A percentile compares a stretch with the other conserved stretches of the same genome.
Conservation (phyloP, 2,797 vertebrate genomes). For the Pantherophis alleghaniensis region DNA sequence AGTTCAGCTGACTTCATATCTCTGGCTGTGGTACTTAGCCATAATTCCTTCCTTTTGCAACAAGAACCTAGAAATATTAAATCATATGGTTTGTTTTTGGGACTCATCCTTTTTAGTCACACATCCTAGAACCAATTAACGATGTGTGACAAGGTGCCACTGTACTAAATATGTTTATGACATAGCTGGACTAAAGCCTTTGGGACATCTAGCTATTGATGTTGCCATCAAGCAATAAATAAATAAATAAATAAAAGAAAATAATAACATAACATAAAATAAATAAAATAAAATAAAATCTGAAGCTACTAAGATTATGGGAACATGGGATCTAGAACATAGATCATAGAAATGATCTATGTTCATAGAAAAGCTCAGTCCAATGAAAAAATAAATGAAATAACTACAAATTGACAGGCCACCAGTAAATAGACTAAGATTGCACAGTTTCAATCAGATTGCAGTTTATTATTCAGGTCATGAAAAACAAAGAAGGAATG, state of each 20-base stretch:
- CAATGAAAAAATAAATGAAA: neutral
- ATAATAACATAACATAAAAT: too few relatives aligned
- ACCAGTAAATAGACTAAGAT: neutral
- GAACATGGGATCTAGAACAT: neutral
- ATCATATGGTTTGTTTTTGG: too few relatives aligned
- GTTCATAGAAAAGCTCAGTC: neutral
- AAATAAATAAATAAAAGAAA: too few relatives aligned
- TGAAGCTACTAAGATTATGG: neutral
- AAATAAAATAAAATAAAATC: neutral
- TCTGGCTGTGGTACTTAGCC: neutral
- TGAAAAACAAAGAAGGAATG: neutral
- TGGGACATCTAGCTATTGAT: neutral
- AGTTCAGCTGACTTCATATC: neutral
- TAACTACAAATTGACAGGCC: neutral
- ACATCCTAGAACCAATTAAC: too few relatives aligned
- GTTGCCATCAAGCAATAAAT: neutral
- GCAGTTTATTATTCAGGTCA: neutral
- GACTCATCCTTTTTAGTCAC: too few relatives aligned
- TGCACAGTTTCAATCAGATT: neutral
- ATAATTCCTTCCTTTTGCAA: neutral
- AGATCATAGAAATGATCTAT: neutral
- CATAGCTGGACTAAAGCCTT: neutral
- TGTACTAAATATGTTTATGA: neutral
- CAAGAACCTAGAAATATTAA: neutral
- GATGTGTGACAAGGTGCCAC: too few relatives aligned